These are phyloP conservation scores for Drosophila rhopaloa DNA, from an alignment of 1,140 invertebrate species.

Conservation along the genomic window DNA sequence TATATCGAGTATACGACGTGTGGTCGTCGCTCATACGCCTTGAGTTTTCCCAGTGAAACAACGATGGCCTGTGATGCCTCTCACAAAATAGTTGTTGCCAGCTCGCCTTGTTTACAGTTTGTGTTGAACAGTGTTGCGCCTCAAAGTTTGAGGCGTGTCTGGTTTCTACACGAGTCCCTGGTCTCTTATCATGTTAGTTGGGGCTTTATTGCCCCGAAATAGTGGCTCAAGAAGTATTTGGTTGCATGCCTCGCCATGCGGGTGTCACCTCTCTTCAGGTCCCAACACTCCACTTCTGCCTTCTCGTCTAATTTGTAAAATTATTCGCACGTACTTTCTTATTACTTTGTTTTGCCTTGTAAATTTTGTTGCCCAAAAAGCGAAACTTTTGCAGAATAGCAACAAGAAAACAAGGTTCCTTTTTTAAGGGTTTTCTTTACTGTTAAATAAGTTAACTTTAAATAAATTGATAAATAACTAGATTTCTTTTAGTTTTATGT, in stretches of 20 bases:
- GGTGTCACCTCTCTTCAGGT: slow-evolving; percentile 21
- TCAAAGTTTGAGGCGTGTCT: slow-evolving; percentile 49
- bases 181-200: slow-evolving; percentile 66
- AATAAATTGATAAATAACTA: no score
- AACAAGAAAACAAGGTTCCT: slow-evolving; percentile 2
- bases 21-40: slow-evolving; percentile 22
- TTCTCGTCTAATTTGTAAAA: slow-evolving; percentile 64
- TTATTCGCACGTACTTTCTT: slow-evolving; percentile 77
- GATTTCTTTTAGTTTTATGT: no score
- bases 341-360: slow-evolving; percentile 67
- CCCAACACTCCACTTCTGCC: not conserved
- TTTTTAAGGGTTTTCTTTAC: not conserved
- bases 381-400: slow-evolving; percentile 30
- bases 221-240: slow-evolving; percentile 34
- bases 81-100: slow-evolving; percentile 35
- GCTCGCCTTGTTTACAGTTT: slow-evolving; percentile 45
- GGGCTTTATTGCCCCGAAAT: slow-evolving; percentile 39
- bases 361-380: slow-evolving; percentile 34
- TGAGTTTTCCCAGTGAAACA: slow-evolving; percentile 10
- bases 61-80: slow-evolving; percentile 18
- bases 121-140: slow-evolving; percentile 29
- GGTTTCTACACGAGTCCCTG: slow-evolving; percentile 44
- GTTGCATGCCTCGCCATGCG: slow-evolving; percentile 47
- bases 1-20: slow-evolving; percentile 63
- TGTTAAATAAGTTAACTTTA: no score